Base-by-base conservation (phyloP, 2,888 invertebrate species). In the Lagria hirta region DNA sequence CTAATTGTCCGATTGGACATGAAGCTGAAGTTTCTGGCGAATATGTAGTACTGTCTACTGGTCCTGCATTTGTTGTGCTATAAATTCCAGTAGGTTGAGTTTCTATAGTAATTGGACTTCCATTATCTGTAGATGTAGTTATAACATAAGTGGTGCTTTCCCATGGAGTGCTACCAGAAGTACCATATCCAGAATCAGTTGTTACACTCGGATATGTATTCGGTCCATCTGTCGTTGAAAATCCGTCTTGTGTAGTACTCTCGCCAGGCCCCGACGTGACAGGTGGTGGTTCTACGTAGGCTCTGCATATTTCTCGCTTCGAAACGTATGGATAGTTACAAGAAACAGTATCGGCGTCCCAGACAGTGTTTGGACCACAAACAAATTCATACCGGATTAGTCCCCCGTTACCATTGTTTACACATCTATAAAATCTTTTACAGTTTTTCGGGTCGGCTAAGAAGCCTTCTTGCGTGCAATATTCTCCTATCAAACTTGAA, bases 311-410 rank as follows among this genome's bases (percentile, higher is more conserved):
- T 36, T 52, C 34, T 24, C 55, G 27, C 18, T 82, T 79, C 8
- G 83, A 80, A 4, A 81, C 80, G 43, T 79, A 83, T 74, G 63
- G 60, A 48, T 68, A 60, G 65, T 86, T 86, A 63, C 86, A 86
- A 2, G 81, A 80, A 49, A 76, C 77, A 32, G 83, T 64, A 29
- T 76, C 75, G 14, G 82, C 80, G 69, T 86, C 86, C 75, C 83
- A 86, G 51, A 86, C 83, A 1, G 86, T 86, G 16, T 84, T 84
- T 46, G 78, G 77, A 7, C 79, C 77, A 59, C 86, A 86, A 26
- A 79, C 76, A 62, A 84, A 85, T 59, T 82, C 75, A 62, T 77
- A 84, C 69, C 77, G 81, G 23, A 72, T 81, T 55, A 73, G 84
- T 2, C 74, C 73, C 47, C 77, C 79, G n/a, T 33, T 47, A 37